A percentile compares a stretch with the other conserved stretches of the same genome.
Evolutionary conservation across 2,797 vertebrate genomes (phyloP).

Genomic region (Chelon labrosus): DNA sequence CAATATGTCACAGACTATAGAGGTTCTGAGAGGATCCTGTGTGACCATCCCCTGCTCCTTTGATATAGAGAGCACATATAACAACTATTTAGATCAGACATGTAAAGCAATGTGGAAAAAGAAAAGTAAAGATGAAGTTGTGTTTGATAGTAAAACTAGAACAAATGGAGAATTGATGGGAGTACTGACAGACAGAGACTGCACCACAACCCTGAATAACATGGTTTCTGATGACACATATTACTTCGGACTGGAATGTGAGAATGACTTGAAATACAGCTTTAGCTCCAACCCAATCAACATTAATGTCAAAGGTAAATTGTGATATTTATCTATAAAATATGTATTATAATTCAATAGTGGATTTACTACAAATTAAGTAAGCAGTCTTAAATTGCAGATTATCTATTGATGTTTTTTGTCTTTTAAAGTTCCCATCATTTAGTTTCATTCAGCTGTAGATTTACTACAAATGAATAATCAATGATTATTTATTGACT

Average conservation of each 20-base stretch:
- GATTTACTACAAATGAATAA: background rate
- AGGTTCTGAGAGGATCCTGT: conserved; percentile 49
- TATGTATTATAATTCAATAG: no score
- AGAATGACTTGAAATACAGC: accelerated
- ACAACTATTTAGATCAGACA: accelerated
- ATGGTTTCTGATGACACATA: accelerated
- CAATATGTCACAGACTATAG: background rate
- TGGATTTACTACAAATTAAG: no score
- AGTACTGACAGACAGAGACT: no score
- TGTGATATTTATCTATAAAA: background rate
- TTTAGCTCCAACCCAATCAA: no score
- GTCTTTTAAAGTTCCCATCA: no score
- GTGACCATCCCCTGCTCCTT: conserved; percentile 63
- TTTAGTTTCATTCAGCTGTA: no score
- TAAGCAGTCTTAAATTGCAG: no score
- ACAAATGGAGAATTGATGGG: no score
- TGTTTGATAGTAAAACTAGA: no score
- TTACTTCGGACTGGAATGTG: background rate
- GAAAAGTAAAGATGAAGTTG: background rate
- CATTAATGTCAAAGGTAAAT: conserved; percentile 27
- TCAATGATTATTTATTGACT: background rate
- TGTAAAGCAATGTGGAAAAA: background rate
- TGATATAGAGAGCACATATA: accelerated
- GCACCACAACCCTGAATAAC: no score
- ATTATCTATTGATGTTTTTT: background rate